Evolutionary conservation across 2,888 invertebrate genomes (phyloP).

Genomic region (Hemithea aestivaria): DNA sequence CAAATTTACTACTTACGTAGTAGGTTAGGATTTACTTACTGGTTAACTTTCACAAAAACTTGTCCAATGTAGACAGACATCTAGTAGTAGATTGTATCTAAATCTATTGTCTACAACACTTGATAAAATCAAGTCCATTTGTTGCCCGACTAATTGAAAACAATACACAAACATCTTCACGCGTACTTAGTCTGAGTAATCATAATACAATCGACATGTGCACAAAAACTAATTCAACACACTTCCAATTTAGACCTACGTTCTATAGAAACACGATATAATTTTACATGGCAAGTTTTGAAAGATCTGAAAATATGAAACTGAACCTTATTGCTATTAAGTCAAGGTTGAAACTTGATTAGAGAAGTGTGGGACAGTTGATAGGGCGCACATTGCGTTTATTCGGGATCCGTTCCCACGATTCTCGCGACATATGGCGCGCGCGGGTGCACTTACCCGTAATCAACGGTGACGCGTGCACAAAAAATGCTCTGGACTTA

Average conservation of each 20-base stretch:
- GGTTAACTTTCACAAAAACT: too few species aligned
- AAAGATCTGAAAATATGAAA: conserved; percentile 31
- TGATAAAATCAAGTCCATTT: too few species aligned
- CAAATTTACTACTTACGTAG: too few species aligned
- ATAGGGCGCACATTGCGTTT: conserved; percentile 69
- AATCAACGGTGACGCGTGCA: conserved; percentile 73
- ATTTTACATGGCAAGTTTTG: conserved; percentile 7
- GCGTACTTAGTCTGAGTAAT: conserved; percentile 57
- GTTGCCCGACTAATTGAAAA: conserved; percentile 33
- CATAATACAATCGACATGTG: conserved; percentile 66
- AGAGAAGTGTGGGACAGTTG: conserved; percentile 52
- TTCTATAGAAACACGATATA: conserved; percentile 4
- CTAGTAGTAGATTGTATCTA: conserved; percentile 2
- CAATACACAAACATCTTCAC: conserved; percentile 52
- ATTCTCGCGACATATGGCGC: conserved; percentile 75
- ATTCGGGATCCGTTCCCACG: conserved; percentile 70
- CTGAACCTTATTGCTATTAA: conserved; percentile 31
- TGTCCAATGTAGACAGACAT: too few species aligned
- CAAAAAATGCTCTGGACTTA: conserved; percentile 68
- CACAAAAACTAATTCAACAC: conserved; percentile 33
- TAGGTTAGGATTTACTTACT: too few species aligned
- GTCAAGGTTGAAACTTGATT: conserved; percentile 28
- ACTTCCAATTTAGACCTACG: conserved; percentile 6
- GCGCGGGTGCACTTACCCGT: conserved; percentile 65
- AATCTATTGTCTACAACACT: neutral